These are phyloP conservation scores for Pogonomyrmex barbatus DNA, from an alignment of 1,140 invertebrate genomes.

Conservation along the genomic window DNA sequence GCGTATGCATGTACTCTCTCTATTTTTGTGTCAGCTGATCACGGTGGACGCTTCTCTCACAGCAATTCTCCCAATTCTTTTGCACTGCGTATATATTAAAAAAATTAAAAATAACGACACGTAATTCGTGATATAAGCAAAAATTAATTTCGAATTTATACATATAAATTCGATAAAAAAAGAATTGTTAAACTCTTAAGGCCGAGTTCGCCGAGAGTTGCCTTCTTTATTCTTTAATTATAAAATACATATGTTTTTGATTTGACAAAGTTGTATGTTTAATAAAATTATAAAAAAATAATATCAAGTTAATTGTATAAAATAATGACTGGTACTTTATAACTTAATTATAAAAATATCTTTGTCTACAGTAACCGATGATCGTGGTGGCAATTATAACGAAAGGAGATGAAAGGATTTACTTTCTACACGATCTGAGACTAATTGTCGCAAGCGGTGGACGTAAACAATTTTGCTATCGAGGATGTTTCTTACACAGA, in stretches of 20 bases:
- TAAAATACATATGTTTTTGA: neutral
- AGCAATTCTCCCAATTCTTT: too few relatives aligned
- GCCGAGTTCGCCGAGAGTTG: too few relatives aligned
- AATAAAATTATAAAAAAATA: neutral
- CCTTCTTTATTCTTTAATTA: too few relatives aligned
- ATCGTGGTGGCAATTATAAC: neutral
- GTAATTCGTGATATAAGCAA: too few relatives aligned
- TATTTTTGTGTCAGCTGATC: too few relatives aligned
- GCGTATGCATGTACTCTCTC: too few relatives aligned
- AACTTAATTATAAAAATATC: neutral
- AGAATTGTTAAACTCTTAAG: too few relatives aligned
- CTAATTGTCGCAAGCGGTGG: constrained; percentile 12
- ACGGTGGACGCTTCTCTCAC: too few relatives aligned
- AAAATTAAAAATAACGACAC: too few relatives aligned
- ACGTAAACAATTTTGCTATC: neutral
- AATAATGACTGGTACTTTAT: neutral
- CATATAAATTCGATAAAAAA: too few relatives aligned
- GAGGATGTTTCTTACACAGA: constrained; percentile 19
- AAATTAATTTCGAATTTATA: too few relatives aligned
- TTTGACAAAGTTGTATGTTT: neutral
- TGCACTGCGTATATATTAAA: too few relatives aligned
- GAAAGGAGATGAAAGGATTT: constrained; percentile 36
- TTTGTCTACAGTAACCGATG: neutral
- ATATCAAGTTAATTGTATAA: neutral
- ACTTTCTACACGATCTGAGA: neutral